phyloP scores from a whole-genome alignment of 2,797 vertebrate genomes.

The Potorous gilbertii region DNA sequence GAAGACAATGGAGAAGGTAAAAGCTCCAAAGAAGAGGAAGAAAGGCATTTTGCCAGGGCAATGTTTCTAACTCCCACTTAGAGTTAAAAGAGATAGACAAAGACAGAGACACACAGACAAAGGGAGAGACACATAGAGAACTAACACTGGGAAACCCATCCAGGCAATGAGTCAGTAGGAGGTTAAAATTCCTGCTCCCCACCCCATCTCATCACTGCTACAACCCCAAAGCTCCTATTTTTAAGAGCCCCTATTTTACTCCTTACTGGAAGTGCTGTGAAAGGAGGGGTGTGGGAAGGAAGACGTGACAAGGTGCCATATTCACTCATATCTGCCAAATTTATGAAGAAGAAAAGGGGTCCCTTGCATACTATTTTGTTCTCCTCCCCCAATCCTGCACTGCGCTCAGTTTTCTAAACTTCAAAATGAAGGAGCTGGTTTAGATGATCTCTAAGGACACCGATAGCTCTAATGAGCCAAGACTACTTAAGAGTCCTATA shows the following conservation, averaged over 20 bases:
- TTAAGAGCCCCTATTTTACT: neutral
- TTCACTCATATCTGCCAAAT: neutral
- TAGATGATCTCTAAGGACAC: neutral
- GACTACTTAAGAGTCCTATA: neutral
- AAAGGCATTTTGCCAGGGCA: neutral
- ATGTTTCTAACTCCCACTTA: neutral
- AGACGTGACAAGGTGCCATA: neutral
- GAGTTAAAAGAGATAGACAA: neutral
- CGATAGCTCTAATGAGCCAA: neutral
- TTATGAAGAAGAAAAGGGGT: neutral
- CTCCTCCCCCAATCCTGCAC: neutral
- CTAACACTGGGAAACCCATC: neutral
- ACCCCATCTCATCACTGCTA: neutral
- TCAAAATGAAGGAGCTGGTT: neutral
- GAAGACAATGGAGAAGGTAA: neutral
- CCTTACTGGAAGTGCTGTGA: neutral
- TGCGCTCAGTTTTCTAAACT: neutral
- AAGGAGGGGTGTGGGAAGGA: neutral
- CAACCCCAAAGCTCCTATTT: neutral
- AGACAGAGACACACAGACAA: neutral
- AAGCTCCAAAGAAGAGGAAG: neutral
- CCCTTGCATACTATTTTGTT: neutral
- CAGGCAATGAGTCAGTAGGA: neutral
- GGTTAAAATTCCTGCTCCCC: neutral
- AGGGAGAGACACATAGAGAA: neutral